A percentile compares a stretch with the other conserved stretches of the same genome.
These are phyloP conservation scores for Aphyosemion australe DNA, from an alignment of 2,113 vertebrate genomes.

Conservation along the genomic window DNA sequence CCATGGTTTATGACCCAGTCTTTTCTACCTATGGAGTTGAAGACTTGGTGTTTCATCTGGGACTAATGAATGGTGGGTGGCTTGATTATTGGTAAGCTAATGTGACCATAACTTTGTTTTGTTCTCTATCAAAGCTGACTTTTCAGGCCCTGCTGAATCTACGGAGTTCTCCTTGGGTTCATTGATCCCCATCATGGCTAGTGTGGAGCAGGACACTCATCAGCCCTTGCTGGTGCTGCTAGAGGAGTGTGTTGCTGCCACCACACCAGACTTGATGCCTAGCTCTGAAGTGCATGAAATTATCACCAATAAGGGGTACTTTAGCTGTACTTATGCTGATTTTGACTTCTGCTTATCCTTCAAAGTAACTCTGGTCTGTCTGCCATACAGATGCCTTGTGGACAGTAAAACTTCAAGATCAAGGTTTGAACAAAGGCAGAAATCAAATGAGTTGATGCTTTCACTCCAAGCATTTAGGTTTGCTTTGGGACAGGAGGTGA, in stretches of 20 bases:
- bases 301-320: slow-evolving; percentile 81
- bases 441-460: slow-evolving; percentile 58
- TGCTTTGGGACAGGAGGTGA: slow-evolving; percentile 64
- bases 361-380: neutral
- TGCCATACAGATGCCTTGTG: slow-evolving; percentile 73
- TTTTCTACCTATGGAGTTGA: slow-evolving; percentile 54
- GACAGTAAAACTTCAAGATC: slow-evolving; percentile 72
- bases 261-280: slow-evolving; percentile 39
- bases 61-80: slow-evolving; percentile 74
- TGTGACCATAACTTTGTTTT: neutral
- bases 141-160: slow-evolving; percentile 65
- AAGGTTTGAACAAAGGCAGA: slow-evolving; percentile 64
- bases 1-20: slow-evolving; percentile 47
- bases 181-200: slow-evolving; percentile 72
- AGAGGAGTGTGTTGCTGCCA: slow-evolving; percentile 74
- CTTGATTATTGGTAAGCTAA: fast-evolving
- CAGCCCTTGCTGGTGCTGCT: slow-evolving; percentile 74
- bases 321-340: neutral
- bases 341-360: fast-evolving
- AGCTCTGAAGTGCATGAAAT: slow-evolving; percentile 58
- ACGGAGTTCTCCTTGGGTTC: slow-evolving; percentile 74
- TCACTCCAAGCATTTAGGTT: slow-evolving; percentile 79
- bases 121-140: slow-evolving; percentile 60
- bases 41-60: slow-evolving; percentile 65
- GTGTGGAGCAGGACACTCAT: slow-evolving; percentile 59